Evolutionary conservation across 2,888 invertebrate species (phyloP), one percentile per base, ranked within the genome.

Genomic region (Lithosia quadra): DNA sequence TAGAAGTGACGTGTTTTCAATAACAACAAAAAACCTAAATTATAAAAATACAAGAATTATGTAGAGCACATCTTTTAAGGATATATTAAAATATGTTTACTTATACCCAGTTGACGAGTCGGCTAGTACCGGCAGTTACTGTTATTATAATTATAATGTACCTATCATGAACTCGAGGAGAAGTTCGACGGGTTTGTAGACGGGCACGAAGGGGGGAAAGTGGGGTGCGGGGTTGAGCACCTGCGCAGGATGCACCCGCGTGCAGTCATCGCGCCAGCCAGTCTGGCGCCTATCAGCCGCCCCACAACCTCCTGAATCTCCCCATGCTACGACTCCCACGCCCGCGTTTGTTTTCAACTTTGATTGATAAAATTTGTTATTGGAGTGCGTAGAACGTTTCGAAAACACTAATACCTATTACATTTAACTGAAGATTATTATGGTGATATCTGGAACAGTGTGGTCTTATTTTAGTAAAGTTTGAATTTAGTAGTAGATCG

Each of bases 281-380:
- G 93, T 89, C 93, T 92, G 93, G 93, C 93, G 93, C 92, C 93
- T 69, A 74, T 68, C 79, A 71, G 60, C 76, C 76, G 39, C 80
- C 71, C 78, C 77, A 49, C 70, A 67, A 77, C 67, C 73, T 71
- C 72, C 72, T 78, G 62, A 78, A 56, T 73, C 78, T 72, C 73
- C 75, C 78, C 73, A 75, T 71, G 65, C 71, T 73, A 72, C 80
- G 80, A 76, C 87, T 81, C 88, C 86, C 89, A 88, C 91, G 86
- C 91, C 82, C 88, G 85, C 88, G 89, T 90, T 93, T 94, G 93
- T 94, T 94, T 94, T 94, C 91, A 93, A 93, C 93, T 94, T 92
- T 94, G 94, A 94, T 94, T 93, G 92, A 94, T 94, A 94, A 28
- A 28, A 94, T 94, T 93, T 93, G 91, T 93, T 94, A 93, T 92